These are phyloP conservation scores for Amniataba percoides DNA, from an alignment of 2,797 vertebrate species.

Conservation along the genomic window DNA sequence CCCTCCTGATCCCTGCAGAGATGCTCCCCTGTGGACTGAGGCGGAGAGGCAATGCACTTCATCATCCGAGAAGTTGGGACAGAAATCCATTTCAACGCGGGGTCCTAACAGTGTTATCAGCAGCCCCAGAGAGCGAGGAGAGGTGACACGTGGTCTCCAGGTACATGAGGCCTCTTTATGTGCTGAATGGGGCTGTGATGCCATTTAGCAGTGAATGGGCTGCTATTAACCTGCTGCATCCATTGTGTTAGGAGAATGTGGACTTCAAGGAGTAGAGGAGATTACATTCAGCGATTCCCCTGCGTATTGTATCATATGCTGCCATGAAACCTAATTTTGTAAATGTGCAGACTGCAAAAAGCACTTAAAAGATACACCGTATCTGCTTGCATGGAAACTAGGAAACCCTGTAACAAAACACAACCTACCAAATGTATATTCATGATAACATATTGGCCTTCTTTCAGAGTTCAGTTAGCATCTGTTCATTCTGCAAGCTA, in stretches of 20 bases:
- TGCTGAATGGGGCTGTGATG: constrained; percentile 10
- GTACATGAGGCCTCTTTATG: constrained; percentile 28
- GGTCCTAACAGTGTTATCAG: constrained; percentile 57
- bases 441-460: background rate
- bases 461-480: background rate
- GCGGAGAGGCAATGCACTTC: constrained; percentile 33
- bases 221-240: constrained; percentile 47
- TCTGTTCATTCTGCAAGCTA: constrained; percentile 14
- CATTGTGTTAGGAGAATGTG: constrained; percentile 34
- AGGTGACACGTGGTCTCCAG: constrained; percentile 33
- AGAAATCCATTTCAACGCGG: constrained; percentile 56
- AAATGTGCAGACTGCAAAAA: constrained; percentile 15
- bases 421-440: constrained; percentile 1
- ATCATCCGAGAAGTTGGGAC: constrained; percentile 54
- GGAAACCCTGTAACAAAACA: background rate
- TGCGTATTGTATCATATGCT: constrained; percentile 22
- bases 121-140: constrained; percentile 33
- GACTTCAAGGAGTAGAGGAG: constrained; percentile 21
- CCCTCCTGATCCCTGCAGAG: constrained; percentile 2
- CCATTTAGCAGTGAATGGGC: constrained; percentile 32
- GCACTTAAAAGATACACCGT: constrained; percentile 9
- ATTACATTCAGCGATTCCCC: constrained; percentile 28
- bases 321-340: constrained; percentile 27
- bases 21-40: constrained; percentile 43
- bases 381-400: constrained; percentile 17